Percentiles rank a stretch among this genome's conserved stretches.
phyloP scores from a whole-genome alignment of 1,140 invertebrate species.

The Drosophila orosa region DNA sequence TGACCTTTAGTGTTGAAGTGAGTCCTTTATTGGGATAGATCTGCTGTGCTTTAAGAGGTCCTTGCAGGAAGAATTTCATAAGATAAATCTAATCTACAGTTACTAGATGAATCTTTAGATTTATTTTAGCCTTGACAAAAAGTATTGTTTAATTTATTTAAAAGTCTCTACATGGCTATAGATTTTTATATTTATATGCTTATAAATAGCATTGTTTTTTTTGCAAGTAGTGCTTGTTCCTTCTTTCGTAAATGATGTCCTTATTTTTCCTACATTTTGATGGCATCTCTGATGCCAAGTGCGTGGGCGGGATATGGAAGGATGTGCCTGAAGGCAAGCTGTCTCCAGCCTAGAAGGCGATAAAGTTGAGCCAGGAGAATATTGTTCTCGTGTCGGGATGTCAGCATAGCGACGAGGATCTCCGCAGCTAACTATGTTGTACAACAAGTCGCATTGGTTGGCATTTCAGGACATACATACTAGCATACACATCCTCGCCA shows the following conservation, averaged over 20 bases:
- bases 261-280: background rate
- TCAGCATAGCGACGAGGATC: slow-evolving; percentile 41
- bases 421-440: slow-evolving; percentile 42
- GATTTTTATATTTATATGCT: background rate
- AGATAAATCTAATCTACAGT: background rate
- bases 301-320: slow-evolving; percentile 5
- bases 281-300: slow-evolving; percentile 9
- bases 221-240: background rate
- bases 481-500: too few species aligned
- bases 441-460: slow-evolving; percentile 17
- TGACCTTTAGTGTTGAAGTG: slow-evolving; percentile 54
- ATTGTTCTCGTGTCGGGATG: slow-evolving; percentile 46
- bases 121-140: background rate
- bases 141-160: background rate
- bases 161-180: background rate
- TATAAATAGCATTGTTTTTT: too few species aligned
- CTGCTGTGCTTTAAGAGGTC: background rate
- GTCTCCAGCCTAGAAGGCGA: slow-evolving; percentile 26
- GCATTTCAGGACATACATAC: slow-evolving; percentile 36
- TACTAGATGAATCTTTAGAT: background rate
- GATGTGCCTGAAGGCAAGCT: slow-evolving; percentile 16
- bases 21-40: background rate
- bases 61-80: background rate
- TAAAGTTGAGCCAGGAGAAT: slow-evolving; percentile 50
- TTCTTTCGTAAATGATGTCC: background rate